phyloP scores from a whole-genome alignment of 1,140 invertebrate genomes.

The Dreissena rostriformis region DNA sequence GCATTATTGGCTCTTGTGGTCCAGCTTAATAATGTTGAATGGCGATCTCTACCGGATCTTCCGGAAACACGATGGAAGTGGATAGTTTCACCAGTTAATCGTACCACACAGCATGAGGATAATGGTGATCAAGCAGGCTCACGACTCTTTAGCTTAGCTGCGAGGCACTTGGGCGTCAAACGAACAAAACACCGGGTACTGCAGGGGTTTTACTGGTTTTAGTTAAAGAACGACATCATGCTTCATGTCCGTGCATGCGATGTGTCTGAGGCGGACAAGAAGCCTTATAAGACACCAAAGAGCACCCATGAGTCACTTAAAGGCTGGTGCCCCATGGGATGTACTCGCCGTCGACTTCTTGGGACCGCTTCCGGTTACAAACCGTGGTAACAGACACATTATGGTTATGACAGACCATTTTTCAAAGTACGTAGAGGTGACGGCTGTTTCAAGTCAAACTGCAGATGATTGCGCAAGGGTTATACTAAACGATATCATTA shows the following conservation, averaged over 20 bases:
- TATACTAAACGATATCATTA: conserved; percentile 76
- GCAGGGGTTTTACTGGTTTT: conserved; percentile 13
- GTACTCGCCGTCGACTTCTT: conserved; percentile 1
- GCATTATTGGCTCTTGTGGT: conserved; percentile 8
- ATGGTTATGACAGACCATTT: background rate
- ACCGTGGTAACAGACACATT: background rate
- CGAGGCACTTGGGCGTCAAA: conserved; percentile 9
- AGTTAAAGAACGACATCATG: conserved; percentile 57
- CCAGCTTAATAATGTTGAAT: background rate
- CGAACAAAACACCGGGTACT: conserved; percentile 9
- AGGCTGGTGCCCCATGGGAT: too few relatives aligned
- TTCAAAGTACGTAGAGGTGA: conserved; percentile 20
- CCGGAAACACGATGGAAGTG: background rate
- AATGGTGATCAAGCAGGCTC: background rate
- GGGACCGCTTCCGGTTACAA: background rate
- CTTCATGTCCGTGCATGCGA: too few relatives aligned
- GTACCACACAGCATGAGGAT: background rate
- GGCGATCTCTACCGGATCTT: conserved; percentile 3
- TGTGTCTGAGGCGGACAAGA: too few relatives aligned
- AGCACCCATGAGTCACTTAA: too few relatives aligned
- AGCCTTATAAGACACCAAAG: too few relatives aligned
- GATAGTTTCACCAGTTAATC: background rate
- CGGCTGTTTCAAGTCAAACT: conserved; percentile 69
- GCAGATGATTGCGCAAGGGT: conserved; percentile 76
- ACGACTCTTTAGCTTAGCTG: conserved; percentile 15